phyloP scores from a whole-genome alignment of 2,888 invertebrate species.

The Metopia argyrocephala region DNA sequence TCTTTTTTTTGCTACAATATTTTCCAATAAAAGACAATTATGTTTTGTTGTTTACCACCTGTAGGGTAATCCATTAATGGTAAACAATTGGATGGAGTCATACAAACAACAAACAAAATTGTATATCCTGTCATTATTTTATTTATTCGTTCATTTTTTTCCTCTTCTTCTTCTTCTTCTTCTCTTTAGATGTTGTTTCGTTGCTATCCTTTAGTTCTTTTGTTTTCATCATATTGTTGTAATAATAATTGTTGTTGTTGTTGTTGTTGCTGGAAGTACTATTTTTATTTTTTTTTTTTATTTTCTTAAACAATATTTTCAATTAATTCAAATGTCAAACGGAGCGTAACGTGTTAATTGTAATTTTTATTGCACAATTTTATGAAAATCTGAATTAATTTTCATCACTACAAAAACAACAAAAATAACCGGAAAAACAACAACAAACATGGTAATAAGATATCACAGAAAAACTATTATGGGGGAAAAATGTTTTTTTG shows the following conservation, averaged over 20 bases:
- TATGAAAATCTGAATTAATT: constrained; percentile 66
- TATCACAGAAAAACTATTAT: constrained; percentile 53
- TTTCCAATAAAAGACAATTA: background rate
- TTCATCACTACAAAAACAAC: constrained; percentile 48
- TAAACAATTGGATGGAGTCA: constrained; percentile 7
- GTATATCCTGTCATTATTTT: constrained; percentile 46
- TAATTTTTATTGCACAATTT: constrained; percentile 66
- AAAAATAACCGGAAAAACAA: background rate
- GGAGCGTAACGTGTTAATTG: constrained; percentile 68
- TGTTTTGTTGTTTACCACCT: background rate
- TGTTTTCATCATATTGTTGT: too few relatives aligned
- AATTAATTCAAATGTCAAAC: constrained; percentile 69
- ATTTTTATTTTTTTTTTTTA: background rate
- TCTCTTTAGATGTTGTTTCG: background rate
- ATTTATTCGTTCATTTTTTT: background rate
- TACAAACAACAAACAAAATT: constrained; percentile 20
- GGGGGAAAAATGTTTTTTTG: constrained; percentile 25
- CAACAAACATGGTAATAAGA: constrained; percentile 48
- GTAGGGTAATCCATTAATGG: background rate
- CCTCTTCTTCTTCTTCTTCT: background rate
- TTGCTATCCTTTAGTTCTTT: too few relatives aligned
- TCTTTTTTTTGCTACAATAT: too few relatives aligned
- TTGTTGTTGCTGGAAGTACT: too few relatives aligned
- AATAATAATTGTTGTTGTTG: too few relatives aligned
- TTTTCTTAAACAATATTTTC: constrained; percentile 58